Evolutionary conservation across 1,140 invertebrate genomes (phyloP), one percentile per base, ranked within the genome.

Genomic region (Nasonia giraulti): DNA sequence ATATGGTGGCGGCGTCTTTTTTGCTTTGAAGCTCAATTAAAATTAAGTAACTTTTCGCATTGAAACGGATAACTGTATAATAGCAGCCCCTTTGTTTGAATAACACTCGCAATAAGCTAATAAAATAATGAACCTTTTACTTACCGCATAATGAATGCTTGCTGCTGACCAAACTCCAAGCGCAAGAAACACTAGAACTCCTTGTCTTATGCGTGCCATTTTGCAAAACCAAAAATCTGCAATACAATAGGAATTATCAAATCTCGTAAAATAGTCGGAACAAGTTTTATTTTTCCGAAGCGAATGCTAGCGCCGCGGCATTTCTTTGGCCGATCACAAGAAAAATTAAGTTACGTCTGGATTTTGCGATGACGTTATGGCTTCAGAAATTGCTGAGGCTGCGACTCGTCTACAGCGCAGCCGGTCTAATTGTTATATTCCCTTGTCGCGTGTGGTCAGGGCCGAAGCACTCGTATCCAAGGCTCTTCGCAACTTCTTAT

Each of bases 391-490:
- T 74, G 23, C 76, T 20, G 76, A 62, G 20, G 20, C 55, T 77
- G 50, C 20, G 31, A 31, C 76, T 78, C 23, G 40, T 62, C 27
- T 78, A 7, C n/a, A 5, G 20, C 47, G 77, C 83, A 20, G 20
- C 74, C 85, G 85, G 80, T 87, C 87, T 89, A 88, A 88, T 89
- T 89, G 88, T 62, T 62, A n/a, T n/a, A 62, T 85, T 86, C 79
- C 82, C 85, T 86, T 82, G 82, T 87, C 86, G 86, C 78, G 69
- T 88, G 87, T 87, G 88, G 87, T 79, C 87, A 85, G 81, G 85
- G 87, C 83, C 86, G 86, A 81, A 86, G 87, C 68, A 77, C 86
- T 69, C 79, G 27, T 62, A 82, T 66, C 78, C 69, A 82, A 83
- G 82, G 82, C 55, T 68, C 55, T 83, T 79, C 40, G 27, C 20